Evolutionary conservation across 2,797 vertebrate species (phyloP).

Genomic region (Pangasius djambal): DNA sequence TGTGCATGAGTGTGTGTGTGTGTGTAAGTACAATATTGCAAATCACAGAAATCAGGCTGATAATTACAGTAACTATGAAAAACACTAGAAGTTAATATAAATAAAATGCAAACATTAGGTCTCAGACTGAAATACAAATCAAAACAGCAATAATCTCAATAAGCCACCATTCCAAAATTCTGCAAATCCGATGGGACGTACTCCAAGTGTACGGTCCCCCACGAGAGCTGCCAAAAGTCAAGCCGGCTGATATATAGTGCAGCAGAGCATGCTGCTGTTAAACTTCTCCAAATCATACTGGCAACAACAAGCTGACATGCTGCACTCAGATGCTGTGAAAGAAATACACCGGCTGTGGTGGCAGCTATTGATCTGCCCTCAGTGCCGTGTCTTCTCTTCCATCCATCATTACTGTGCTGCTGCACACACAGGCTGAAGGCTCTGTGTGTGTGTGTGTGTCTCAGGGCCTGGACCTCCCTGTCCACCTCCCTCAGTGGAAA

Average conservation of each 20-base stretch:
- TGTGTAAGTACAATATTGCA: background rate
- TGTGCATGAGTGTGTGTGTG: constrained; percentile 11
- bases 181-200: background rate
- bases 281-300: constrained; percentile 60
- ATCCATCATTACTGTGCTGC: constrained; percentile 57
- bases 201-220: background rate
- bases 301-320: constrained; percentile 59
- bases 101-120: background rate
- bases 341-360: constrained; percentile 55
- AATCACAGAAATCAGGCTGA: background rate
- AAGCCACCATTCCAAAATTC: background rate
- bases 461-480: constrained; percentile 30
- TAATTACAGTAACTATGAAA: background rate
- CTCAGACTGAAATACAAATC: background rate
- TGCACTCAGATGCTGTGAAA: constrained; percentile 56
- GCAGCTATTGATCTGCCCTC: constrained; percentile 60
- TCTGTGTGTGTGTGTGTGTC: background rate
- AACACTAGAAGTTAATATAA: background rate
- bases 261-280: constrained; percentile 53
- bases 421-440: constrained; percentile 39
- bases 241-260: constrained; percentile 50
- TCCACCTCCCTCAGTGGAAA: constrained; percentile 45
- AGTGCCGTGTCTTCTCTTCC: constrained; percentile 53
- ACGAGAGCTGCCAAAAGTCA: constrained; percentile 34
- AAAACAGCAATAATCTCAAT: constrained; percentile 1